Evolutionary conservation across 2,797 vertebrate genomes (phyloP).

Genomic region (Paguma larvata): DNA sequence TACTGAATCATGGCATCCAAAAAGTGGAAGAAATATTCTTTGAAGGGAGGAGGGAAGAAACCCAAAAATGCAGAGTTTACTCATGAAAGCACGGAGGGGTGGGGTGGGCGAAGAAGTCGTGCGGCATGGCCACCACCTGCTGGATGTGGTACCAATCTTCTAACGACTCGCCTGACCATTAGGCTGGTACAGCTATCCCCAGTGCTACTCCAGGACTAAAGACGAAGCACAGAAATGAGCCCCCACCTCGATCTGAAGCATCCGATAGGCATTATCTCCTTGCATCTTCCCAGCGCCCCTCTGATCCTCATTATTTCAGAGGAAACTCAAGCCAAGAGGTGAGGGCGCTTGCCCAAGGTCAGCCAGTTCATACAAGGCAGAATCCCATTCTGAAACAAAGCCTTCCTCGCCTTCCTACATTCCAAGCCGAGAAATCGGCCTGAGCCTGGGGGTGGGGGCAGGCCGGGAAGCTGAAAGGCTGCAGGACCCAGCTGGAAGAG

Average conservation of each 20-base stretch:
- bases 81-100: not conserved
- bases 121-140: not conserved
- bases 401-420: not conserved
- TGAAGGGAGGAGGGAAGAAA: not conserved
- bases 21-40: not conserved
- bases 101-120: not conserved
- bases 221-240: not conserved
- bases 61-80: not conserved
- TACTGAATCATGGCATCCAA: not conserved
- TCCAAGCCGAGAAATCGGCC: not conserved
- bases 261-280: not conserved
- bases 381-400: not conserved
- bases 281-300: not conserved
- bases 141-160: not conserved
- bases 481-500: not conserved
- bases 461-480: not conserved
- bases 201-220: not conserved
- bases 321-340: not conserved
- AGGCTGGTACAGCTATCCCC: not conserved
- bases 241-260: not conserved
- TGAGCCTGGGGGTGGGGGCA: not conserved
- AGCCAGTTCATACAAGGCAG: not conserved
- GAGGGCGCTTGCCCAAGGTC: not conserved
- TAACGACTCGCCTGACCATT: not conserved
- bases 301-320: not conserved